These are phyloP conservation scores for Euphonia xanthogaster DNA, from an alignment of 2,797 vertebrate genomes.

Conservation along the genomic window DNA sequence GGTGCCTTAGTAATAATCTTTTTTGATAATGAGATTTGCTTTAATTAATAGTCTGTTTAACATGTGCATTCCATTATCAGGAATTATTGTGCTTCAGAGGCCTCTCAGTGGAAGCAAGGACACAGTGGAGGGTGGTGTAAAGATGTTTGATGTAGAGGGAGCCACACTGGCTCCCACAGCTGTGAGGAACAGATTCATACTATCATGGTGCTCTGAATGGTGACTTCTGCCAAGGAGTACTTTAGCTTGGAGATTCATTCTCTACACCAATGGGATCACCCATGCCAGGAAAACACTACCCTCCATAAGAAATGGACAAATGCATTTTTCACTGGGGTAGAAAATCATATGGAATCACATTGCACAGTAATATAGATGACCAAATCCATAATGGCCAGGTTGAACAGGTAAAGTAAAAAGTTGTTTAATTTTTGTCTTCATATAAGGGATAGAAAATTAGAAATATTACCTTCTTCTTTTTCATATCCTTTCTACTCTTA, in stretches of 20 bases:
- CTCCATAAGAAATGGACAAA: not conserved
- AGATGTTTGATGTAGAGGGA: not conserved
- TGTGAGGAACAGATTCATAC: not conserved
- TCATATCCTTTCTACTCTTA: not conserved
- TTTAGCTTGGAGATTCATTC: not conserved
- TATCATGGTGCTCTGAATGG: not conserved
- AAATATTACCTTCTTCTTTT: not conserved
- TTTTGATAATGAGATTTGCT: not conserved
- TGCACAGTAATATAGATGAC: not conserved
- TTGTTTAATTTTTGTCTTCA: not conserved
- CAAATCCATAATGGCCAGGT: not conserved
- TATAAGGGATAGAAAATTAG: not conserved
- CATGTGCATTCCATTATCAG: not conserved
- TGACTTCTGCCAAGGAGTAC: not conserved
- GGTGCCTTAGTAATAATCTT: not conserved
- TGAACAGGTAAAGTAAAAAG: not conserved
- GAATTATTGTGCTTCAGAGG: not conserved
- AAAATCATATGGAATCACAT: not conserved
- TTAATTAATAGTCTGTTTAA: constrained; percentile 33
- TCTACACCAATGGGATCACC: not conserved
- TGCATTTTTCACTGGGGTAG: not conserved
- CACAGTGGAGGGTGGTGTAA: not conserved
- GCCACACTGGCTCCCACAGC: not conserved
- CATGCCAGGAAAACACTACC: not conserved
- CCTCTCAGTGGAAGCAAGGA: not conserved